These are phyloP conservation scores for Drosophila pseudotakahashii DNA, from an alignment of 2,888 invertebrate genomes.

Conservation along the genomic window DNA sequence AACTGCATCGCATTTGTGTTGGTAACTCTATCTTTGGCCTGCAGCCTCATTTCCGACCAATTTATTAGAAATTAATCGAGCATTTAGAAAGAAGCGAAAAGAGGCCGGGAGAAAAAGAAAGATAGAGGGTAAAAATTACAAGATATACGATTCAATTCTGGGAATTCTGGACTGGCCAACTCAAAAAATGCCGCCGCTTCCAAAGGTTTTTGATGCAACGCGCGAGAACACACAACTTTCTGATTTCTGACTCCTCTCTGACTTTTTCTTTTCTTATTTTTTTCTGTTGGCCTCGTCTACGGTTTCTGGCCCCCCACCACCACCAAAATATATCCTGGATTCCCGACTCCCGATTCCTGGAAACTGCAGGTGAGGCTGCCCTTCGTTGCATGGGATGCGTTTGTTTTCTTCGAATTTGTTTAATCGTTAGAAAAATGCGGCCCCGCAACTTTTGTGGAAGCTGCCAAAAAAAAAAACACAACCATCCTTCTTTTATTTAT, in stretches of 20 bases:
- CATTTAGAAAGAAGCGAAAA: conserved; percentile 65
- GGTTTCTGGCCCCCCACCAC: conserved; percentile 29
- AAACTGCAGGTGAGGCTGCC: conserved; percentile 81
- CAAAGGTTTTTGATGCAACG: conserved; percentile 46
- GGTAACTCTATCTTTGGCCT: conserved; percentile 67
- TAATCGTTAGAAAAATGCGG: conserved; percentile 82
- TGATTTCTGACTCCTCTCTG: conserved; percentile 37
- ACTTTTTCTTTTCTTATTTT: not conserved
- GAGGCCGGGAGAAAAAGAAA: conserved; percentile 3
- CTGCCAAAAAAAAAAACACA: conserved; percentile 11
- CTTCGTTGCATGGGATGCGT: conserved; percentile 73
- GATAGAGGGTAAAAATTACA: not conserved
- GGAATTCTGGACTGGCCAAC: conserved; percentile 70
- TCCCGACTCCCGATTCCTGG: conserved; percentile 64
- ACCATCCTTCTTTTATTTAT: conserved; percentile 13
- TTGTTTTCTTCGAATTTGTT: conserved; percentile 84
- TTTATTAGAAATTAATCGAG: conserved; percentile 81
- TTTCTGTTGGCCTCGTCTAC: conserved; percentile 36
- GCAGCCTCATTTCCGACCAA: conserved; percentile 72
- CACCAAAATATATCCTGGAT: conserved; percentile 6
- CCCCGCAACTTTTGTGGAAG: conserved; percentile 58
- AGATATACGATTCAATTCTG: conserved; percentile 83
- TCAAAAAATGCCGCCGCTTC: conserved; percentile 63
- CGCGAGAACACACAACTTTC: conserved; percentile 57
- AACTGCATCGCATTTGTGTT: conserved; percentile 58